Evolutionary conservation across 2,888 invertebrate species (phyloP).

Genomic region (Dicycla oo): DNA sequence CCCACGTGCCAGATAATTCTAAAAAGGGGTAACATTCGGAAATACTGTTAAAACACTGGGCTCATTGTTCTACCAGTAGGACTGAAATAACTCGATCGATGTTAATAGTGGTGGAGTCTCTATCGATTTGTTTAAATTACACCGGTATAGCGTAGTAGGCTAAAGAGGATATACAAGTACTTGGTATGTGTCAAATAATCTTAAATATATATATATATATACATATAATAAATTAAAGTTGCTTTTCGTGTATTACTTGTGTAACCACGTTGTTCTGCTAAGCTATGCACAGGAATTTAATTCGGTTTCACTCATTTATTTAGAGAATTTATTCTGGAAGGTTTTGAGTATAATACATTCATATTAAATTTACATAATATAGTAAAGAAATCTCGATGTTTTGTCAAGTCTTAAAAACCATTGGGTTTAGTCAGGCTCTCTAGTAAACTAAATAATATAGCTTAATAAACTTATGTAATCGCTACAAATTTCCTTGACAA

Average conservation of each 20-base stretch:
- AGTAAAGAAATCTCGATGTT: neutral
- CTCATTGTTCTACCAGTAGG: neutral
- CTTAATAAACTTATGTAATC: neutral
- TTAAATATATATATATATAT: neutral
- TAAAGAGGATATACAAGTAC: neutral
- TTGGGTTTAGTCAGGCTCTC: too few species aligned
- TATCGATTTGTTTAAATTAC: conserved; percentile 12
- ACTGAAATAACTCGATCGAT: neutral
- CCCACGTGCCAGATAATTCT: conserved; percentile 9
- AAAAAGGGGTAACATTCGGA: conserved; percentile 17
- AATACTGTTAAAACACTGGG: neutral
- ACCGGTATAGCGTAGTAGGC: neutral
- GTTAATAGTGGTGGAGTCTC: neutral
- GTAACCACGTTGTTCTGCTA: neutral
- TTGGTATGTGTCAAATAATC: neutral
- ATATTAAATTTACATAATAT: neutral
- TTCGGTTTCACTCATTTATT: neutral
- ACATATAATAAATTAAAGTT: neutral
- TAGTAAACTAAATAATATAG: too few species aligned
- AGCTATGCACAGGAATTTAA: neutral
- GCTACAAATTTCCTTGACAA: neutral
- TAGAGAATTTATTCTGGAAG: neutral
- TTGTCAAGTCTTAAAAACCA: too few species aligned
- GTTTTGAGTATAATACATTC: too few species aligned
- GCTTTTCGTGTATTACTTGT: neutral